Percentiles rank a stretch among this genome's conserved stretches.
Evolutionary conservation across 2,888 invertebrate genomes (phyloP).

Genomic region (Xestia ashworthii): DNA sequence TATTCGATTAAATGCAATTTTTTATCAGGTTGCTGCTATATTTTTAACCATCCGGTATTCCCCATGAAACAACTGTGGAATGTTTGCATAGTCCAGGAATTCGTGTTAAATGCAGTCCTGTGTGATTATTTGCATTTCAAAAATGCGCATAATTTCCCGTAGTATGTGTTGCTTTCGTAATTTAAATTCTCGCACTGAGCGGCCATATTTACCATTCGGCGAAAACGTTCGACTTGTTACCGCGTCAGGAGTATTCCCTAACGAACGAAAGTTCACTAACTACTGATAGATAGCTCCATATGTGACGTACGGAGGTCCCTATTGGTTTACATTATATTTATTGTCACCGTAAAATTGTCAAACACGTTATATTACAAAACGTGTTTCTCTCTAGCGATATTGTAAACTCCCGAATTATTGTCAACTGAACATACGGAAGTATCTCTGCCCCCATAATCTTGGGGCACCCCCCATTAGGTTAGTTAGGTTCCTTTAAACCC

Average conservation of each 20-base stretch:
- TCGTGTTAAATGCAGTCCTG: constrained; percentile 11
- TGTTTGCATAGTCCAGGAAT: constrained; percentile 20
- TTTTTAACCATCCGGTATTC: not conserved
- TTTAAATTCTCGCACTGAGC: constrained; percentile 35
- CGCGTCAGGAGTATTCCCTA: constrained; percentile 28
- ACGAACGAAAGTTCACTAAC: constrained; percentile 26
- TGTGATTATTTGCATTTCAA: constrained; percentile 25
- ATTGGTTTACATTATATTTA: constrained; percentile 18
- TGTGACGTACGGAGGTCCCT: constrained; percentile 17
- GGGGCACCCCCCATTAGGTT: too few relatives aligned
- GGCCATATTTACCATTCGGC: constrained; percentile 9
- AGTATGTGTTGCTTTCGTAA: constrained; percentile 22
- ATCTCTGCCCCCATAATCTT: too few relatives aligned
- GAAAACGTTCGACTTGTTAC: constrained; percentile 32
- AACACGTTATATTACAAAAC: too few relatives aligned
- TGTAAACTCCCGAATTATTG: too few relatives aligned
- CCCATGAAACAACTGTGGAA: constrained; percentile 7
- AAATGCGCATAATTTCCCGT: constrained; percentile 36
- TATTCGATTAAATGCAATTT: not conserved
- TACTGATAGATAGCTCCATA: constrained; percentile 29
- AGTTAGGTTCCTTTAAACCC: too few relatives aligned
- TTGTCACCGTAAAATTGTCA: too few relatives aligned
- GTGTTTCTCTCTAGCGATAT: too few relatives aligned
- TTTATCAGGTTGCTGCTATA: not conserved
- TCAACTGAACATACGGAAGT: too few relatives aligned